A percentile compares a stretch with the other conserved stretches of the same genome.
Conservation (phyloP, 2,797 vertebrate genomes). For the Anas capensis region DNA sequence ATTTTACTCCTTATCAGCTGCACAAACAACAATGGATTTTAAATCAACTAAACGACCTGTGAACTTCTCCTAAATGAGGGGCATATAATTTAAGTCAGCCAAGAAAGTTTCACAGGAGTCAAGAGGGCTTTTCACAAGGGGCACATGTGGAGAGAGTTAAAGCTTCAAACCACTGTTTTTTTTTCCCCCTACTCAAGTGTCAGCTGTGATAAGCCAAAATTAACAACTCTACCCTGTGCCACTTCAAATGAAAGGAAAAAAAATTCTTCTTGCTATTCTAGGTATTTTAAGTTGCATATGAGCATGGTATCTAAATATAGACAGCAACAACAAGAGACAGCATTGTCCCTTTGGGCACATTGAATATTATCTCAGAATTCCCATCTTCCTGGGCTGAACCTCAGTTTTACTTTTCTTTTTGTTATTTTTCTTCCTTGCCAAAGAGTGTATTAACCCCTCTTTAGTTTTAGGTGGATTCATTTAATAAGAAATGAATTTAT, state of each 20-base stretch:
- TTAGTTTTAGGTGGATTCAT: neutral
- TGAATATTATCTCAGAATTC: constrained; percentile 64
- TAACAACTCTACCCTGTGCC: constrained; percentile 56
- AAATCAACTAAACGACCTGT: constrained; percentile 57
- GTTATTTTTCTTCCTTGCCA: constrained; percentile 26
- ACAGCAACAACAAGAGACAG: constrained; percentile 63
- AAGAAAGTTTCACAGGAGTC: constrained; percentile 22
- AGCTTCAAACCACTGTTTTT: neutral
- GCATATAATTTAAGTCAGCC: constrained; percentile 27
- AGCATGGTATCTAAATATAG: constrained; percentile 68
- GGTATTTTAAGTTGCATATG: constrained; percentile 70
- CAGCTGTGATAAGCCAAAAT: constrained; percentile 73
- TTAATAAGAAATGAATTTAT: neutral
- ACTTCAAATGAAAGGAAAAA: constrained; percentile 61
- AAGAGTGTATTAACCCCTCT: constrained; percentile 32
- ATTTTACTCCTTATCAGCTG: constrained; percentile 66
- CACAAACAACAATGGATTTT: constrained; percentile 68
- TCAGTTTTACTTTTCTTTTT: neutral
- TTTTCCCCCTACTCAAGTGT: constrained; percentile 34
- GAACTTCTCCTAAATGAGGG: constrained; percentile 5
- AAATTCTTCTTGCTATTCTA: constrained; percentile 57
- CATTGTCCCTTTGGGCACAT: constrained; percentile 47
- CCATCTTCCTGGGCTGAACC: constrained; percentile 65
- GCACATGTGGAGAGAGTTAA: constrained; percentile 68
- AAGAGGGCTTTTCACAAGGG: neutral